Evolutionary conservation across 30 jellyfish, hydroid and myxozoan species (phyloP).

Genomic region (Cassiopea andromeda): DNA sequence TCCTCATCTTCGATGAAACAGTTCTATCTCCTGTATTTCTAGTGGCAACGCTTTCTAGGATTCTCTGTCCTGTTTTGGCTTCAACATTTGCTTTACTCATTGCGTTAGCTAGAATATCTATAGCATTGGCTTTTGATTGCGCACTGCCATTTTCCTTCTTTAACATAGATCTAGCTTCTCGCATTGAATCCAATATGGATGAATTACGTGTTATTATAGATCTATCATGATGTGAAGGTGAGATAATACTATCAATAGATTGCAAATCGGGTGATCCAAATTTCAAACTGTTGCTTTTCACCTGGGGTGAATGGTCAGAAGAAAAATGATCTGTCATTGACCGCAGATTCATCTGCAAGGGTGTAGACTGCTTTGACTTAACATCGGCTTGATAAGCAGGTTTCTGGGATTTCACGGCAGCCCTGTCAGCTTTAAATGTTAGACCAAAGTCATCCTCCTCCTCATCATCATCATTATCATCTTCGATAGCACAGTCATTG

Average conservation of each 20-base stretch:
- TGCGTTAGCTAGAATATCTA: slow-evolving; percentile 94
- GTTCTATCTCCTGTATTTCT: slow-evolving; percentile 29
- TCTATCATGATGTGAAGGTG: slow-evolving; percentile 60
- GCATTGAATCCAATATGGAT: slow-evolving; percentile 74
- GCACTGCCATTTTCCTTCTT: slow-evolving; percentile 50
- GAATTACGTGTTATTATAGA: slow-evolving; percentile 91
- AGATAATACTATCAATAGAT: neutral
- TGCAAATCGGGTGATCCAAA: slow-evolving; percentile 31
- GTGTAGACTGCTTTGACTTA: slow-evolving; percentile 53
- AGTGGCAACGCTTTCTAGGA: slow-evolving; percentile 54
- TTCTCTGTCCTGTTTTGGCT: slow-evolving; percentile 93
- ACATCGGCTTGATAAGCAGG: neutral
- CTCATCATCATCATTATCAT: slow-evolving; percentile 55
- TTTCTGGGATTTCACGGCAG: neutral
- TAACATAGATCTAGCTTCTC: slow-evolving; percentile 86
- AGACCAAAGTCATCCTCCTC: slow-evolving; percentile 60
- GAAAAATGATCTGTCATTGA: slow-evolving; percentile 25
- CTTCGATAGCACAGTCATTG: slow-evolving; percentile 42
- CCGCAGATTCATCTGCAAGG: slow-evolving; percentile 12
- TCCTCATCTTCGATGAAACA: slow-evolving; percentile 31
- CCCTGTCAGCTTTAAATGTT: slow-evolving; percentile 33
- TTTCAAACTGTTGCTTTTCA: neutral
- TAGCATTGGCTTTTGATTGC: slow-evolving; percentile 83
- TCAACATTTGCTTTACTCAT: slow-evolving; percentile 93
- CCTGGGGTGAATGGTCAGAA: neutral